Conservation (phyloP, 2,113 vertebrate genomes). For the Ageneiosus marmoratus region DNA sequence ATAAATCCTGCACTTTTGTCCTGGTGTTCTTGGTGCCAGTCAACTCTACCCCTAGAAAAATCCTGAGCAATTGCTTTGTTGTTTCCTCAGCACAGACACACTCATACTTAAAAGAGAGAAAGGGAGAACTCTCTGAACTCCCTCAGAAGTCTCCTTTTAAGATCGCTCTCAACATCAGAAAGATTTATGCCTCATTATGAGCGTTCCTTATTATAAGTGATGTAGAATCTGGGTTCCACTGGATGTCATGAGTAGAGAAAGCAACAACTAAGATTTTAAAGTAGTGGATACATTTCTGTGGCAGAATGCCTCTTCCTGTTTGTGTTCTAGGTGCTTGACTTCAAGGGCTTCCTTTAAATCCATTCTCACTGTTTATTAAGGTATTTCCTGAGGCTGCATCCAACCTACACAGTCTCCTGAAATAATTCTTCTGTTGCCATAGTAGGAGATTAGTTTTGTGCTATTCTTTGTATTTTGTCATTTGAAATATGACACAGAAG, state of each 20-base stretch:
- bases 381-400: slow-evolving; percentile 9
- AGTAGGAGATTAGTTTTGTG: background rate
- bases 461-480: background rate
- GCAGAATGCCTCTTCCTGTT: slow-evolving; percentile 20
- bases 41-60: background rate
- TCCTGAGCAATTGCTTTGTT: slow-evolving; percentile 35
- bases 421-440: background rate
- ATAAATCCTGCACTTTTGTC: slow-evolving; percentile 31
- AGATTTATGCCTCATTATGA: background rate
- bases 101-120: background rate
- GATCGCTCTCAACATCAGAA: slow-evolving; percentile 31
- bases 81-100: slow-evolving; percentile 20
- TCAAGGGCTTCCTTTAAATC: slow-evolving; percentile 13
- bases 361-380: background rate
- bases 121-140: slow-evolving; percentile 2
- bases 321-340: background rate
- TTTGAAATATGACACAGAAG: background rate
- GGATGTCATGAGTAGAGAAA: background rate
- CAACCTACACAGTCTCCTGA: background rate
- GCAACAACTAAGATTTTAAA: background rate
- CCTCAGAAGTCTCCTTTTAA: slow-evolving; percentile 4
- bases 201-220: background rate
- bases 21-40: background rate
- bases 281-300: background rate
- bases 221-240: background rate